phyloP scores from a whole-genome alignment of 2,797 vertebrate species.

The Crenichthys baileyi region DNA sequence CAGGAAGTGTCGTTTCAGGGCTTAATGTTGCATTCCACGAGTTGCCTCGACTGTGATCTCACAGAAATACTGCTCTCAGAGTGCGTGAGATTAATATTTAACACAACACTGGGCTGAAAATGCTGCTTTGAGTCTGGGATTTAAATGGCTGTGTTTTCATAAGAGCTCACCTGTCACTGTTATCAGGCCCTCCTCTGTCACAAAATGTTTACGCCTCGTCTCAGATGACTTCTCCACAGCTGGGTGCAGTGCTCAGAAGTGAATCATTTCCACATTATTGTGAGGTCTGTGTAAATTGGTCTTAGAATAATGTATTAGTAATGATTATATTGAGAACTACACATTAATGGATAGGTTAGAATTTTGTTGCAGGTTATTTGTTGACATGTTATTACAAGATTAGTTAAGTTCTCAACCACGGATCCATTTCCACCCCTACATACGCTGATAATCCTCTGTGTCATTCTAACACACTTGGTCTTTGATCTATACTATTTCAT shows the following conservation, averaged over 20 bases:
- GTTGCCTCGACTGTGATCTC: constrained; percentile 66
- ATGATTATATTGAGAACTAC: background rate
- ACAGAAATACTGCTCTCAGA: constrained; percentile 73
- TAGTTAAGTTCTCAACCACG: background rate
- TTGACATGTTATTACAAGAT: background rate
- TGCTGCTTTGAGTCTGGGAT: constrained; percentile 43
- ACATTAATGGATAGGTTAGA: background rate
- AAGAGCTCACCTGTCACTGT: constrained; percentile 59
- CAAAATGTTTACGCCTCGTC: constrained; percentile 69
- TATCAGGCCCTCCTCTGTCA: constrained; percentile 63
- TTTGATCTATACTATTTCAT: background rate
- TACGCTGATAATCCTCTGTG: background rate
- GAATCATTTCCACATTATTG: background rate
- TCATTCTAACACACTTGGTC: background rate
- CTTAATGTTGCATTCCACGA: constrained; percentile 70
- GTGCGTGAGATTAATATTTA: constrained; percentile 80
- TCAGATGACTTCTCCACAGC: constrained; percentile 71
- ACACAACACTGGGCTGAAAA: constrained; percentile 63
- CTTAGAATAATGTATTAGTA: background rate
- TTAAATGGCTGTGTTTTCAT: constrained; percentile 66
- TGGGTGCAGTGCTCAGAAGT: constrained; percentile 37
- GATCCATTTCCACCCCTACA: background rate
- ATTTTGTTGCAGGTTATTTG: background rate
- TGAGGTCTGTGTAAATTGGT: background rate
- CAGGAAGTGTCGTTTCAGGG: constrained; percentile 75